Percentiles rank a stretch among this genome's conserved stretches.
These are phyloP conservation scores for Cynocephalus volans DNA, from an alignment of 2,113 vertebrate species.

Conservation along the genomic window DNA sequence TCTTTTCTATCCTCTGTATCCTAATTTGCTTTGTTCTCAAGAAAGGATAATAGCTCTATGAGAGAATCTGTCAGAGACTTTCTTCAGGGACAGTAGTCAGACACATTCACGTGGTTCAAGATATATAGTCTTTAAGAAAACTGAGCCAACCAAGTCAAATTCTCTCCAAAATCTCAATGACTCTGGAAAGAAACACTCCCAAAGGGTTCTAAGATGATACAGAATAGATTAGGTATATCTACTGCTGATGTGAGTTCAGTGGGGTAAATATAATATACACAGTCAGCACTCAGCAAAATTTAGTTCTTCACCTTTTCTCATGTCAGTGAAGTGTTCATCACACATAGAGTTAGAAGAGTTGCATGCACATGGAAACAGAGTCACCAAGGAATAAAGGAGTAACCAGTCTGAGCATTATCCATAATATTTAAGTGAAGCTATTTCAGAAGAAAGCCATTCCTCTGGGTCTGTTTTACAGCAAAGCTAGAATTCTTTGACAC, in stretches of 20 bases:
- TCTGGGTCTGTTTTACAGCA: not conserved
- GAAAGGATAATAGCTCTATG: not conserved
- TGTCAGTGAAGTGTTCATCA: not conserved
- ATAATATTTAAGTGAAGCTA: not conserved
- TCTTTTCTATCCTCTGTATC: not conserved
- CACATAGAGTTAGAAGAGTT: not conserved
- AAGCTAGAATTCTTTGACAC: not conserved
- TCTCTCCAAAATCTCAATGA: not conserved
- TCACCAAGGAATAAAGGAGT: not conserved
- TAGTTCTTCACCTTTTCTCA: not conserved
- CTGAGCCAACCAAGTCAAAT: constrained; percentile 5
- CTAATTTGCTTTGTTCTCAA: constrained; percentile 30
- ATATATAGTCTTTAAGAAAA: not conserved
- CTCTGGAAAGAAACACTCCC: not conserved
- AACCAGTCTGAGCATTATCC: not conserved
- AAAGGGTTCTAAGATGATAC: not conserved
- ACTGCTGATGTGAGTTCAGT: not conserved
- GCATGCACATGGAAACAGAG: not conserved
- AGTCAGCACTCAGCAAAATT: not conserved
- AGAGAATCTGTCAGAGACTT: not conserved
- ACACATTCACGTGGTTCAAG: not conserved
- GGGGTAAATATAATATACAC: not conserved
- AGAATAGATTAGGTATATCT: not conserved
- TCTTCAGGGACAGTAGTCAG: not conserved
- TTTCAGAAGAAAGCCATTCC: not conserved